phyloP scores from a whole-genome alignment of 2,797 vertebrate species.

The Pampus argenteus region DNA sequence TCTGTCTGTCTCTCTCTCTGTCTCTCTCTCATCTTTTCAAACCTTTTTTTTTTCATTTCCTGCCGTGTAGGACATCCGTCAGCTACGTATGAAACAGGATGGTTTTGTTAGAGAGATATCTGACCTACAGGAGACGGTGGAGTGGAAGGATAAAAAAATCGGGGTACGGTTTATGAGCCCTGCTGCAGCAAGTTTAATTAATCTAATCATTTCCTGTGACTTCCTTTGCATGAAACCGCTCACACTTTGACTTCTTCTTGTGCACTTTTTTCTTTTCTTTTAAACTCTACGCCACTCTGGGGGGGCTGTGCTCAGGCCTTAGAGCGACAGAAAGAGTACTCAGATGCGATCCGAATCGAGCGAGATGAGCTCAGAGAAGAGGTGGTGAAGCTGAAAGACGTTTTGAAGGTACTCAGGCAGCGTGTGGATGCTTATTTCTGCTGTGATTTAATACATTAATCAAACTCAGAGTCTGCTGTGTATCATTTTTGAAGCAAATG shows the following conservation, averaged over 20 bases:
- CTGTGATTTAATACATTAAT: background rate
- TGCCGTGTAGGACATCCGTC: slow-evolving; percentile 91
- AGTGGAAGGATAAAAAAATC: slow-evolving; percentile 99
- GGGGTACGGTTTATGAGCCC: slow-evolving; percentile 86
- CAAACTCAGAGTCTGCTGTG: background rate
- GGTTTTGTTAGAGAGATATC: slow-evolving; percentile 91
- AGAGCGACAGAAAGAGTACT: slow-evolving; percentile 98
- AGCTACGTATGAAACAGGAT: slow-evolving; percentile 93
- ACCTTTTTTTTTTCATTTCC: slow-evolving; percentile 17
- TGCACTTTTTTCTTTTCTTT: slow-evolving; percentile 41
- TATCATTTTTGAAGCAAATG: background rate
- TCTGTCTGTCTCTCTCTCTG: slow-evolving; percentile 1
- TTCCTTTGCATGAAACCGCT: slow-evolving; percentile 57
- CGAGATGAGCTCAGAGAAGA: slow-evolving; percentile 97
- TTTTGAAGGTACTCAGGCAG: slow-evolving; percentile 90
- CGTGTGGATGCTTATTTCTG: slow-evolving; percentile 8
- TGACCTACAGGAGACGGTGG: slow-evolving; percentile 97
- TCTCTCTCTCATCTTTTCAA: slow-evolving; percentile 20
- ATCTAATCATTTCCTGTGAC: slow-evolving; percentile 1
- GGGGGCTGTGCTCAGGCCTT: slow-evolving; percentile 88
- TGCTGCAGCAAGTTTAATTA: background rate
- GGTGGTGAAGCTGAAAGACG: slow-evolving; percentile 91
- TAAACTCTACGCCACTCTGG: slow-evolving; percentile 33
- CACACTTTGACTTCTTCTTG: slow-evolving; percentile 33
- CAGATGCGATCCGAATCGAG: slow-evolving; percentile 94